Base-by-base conservation (phyloP, 2,888 invertebrate species). In the Diarsia dahlii region DNA sequence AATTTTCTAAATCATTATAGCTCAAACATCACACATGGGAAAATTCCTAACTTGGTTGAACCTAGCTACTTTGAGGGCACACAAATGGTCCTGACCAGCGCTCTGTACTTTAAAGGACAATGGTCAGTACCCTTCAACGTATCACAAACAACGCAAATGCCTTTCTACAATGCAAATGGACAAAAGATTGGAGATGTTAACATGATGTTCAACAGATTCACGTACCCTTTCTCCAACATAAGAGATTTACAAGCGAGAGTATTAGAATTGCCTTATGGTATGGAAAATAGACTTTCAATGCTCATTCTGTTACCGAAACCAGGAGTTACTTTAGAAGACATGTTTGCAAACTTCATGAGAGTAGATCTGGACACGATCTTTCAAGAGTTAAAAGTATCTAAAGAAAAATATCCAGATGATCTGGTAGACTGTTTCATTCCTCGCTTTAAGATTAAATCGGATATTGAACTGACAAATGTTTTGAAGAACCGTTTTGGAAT, bases 121-220 rank as follows among this genome's bases (percentile, higher is more conserved):
- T 98, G 98, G 98, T 95, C 97, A 69, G 89, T 94, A 10, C 98
- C 97, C 0, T 98, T 98, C 85, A 97, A 98, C 83, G 84, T 87
- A 8, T 93, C 97, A 0, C 93, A 93, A 0, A 98, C 98, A 0
- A 88, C 87, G 0, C 89, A 88, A 71, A 95, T 96, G 84, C 93
- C 97, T 0, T 98, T 98, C 88, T 97, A 95, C 80, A 95, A 97
- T 87, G 97, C 97, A 69, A 91, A 95, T 5, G 97, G 96, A 12
- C 90, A 92, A 9, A 90, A 95, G 71, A 91, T 96, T 34, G 97
- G 97, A 0, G 94, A 97, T 76, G 98, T 98, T 0, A 97, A 97
- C 70, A 98, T 98, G 98, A 98, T 99, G 98, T 97, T 97, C 82
- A 97, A 97, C 82, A 94, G 97, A 67, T 96, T 95, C 28, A 93